These are phyloP conservation scores for Macroramphosus scolopax DNA, from an alignment of 2,797 vertebrate species.

Conservation along the genomic window DNA sequence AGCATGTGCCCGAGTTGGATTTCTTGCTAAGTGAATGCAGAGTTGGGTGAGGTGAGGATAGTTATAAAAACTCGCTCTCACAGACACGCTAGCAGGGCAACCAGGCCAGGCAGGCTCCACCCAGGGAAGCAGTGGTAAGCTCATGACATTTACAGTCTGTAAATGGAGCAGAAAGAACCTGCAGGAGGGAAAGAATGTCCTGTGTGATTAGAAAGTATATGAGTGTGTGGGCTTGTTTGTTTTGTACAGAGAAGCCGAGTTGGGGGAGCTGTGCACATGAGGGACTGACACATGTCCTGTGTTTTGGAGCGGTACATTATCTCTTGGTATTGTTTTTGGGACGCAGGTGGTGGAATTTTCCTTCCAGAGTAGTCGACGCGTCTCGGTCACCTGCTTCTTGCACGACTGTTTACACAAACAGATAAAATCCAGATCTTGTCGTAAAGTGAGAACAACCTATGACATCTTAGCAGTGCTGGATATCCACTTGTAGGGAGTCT, in stretches of 20 bases:
- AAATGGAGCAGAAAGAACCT: slow-evolving; percentile 47
- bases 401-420: slow-evolving; percentile 41
- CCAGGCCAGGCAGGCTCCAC: slow-evolving; percentile 51
- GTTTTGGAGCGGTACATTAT: not conserved
- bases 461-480: slow-evolving; percentile 36
- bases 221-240: not conserved
- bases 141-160: slow-evolving; percentile 54
- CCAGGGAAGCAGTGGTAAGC: slow-evolving; percentile 22
- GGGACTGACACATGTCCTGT: not conserved
- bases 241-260: not conserved
- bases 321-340: not conserved
- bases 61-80: slow-evolving; percentile 35
- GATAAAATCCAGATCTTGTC: slow-evolving; percentile 16
- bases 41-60: slow-evolving; percentile 23
- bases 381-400: slow-evolving; percentile 26
- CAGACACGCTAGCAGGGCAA: slow-evolving; percentile 38
- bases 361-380: slow-evolving; percentile 12
- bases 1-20: slow-evolving; percentile 12
- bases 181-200: slow-evolving; percentile 9
- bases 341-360: slow-evolving; percentile 34
- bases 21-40: slow-evolving; percentile 23
- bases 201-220: slow-evolving; percentile 4
- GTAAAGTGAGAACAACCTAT: slow-evolving; percentile 26
- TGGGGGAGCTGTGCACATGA: not conserved
- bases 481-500: slow-evolving; percentile 13